Percentiles rank a stretch among this genome's conserved stretches.
Evolutionary conservation across 2,797 vertebrate genomes (phyloP).

Genomic region (Etheostoma nigrum): DNA sequence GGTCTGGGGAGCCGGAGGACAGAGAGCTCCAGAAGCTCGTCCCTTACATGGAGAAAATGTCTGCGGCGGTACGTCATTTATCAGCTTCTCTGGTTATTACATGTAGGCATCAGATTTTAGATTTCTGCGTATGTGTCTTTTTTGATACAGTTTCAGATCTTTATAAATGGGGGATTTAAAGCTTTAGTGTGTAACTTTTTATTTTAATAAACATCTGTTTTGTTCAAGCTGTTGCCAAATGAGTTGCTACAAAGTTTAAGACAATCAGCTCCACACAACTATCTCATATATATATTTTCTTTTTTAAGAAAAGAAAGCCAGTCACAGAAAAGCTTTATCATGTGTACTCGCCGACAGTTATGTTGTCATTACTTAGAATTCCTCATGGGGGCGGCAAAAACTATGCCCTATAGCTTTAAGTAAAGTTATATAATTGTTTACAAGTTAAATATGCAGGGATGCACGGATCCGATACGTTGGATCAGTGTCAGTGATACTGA

Average conservation of each 20-base stretch:
- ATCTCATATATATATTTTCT: too few species aligned
- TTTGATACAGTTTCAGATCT: not conserved
- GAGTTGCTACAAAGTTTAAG: too few species aligned
- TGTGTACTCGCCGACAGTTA: too few species aligned
- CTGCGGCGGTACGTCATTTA: slow-evolving; percentile 73
- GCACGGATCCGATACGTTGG: not conserved
- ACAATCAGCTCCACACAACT: too few species aligned
- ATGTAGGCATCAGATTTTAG: not conserved
- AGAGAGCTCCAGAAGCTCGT: slow-evolving; percentile 84
- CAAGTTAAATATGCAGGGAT: not conserved
- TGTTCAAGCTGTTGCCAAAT: too few species aligned
- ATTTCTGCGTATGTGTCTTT: not conserved
- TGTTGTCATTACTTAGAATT: too few species aligned
- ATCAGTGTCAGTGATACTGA: not conserved
- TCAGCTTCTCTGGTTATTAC: not conserved
- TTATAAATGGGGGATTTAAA: not conserved
- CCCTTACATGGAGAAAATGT: slow-evolving; percentile 83
- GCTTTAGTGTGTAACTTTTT: too few species aligned
- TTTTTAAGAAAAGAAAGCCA: too few species aligned
- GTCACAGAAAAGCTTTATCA: too few species aligned
- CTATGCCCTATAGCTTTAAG: too few species aligned
- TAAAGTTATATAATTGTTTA: not conserved
- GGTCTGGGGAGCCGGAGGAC: slow-evolving; percentile 81
- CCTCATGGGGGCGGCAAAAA: too few species aligned
- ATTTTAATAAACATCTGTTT: too few species aligned